phyloP scores from a whole-genome alignment of 2,113 vertebrate species.

The Barnardius zonarius region DNA sequence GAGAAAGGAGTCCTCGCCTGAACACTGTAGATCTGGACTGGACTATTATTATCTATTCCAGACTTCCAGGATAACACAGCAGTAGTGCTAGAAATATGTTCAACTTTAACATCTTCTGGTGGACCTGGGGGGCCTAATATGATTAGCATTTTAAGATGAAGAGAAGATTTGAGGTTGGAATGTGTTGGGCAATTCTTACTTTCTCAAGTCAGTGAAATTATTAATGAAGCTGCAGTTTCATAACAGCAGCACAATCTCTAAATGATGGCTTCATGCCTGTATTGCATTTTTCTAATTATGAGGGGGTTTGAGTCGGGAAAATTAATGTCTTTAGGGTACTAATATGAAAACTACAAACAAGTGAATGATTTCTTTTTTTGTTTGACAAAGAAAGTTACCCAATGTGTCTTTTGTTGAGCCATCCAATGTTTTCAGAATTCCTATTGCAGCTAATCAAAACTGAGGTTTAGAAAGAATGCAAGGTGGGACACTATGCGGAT shows the following conservation, averaged over 20 bases:
- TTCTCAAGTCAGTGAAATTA: background rate
- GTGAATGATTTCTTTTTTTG: background rate
- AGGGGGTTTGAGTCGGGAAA: background rate
- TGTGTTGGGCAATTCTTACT: background rate
- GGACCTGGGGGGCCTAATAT: constrained; percentile 89
- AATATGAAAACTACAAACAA: background rate
- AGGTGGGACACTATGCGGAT: too few species aligned
- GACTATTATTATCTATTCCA: constrained; percentile 92
- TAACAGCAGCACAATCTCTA: background rate
- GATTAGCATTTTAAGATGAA: constrained; percentile 34
- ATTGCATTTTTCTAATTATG: background rate
- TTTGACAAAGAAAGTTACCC: background rate
- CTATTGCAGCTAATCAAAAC: background rate
- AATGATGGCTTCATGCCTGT: background rate
- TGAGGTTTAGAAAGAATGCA: background rate
- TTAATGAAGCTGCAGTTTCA: background rate
- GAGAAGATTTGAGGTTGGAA: background rate
- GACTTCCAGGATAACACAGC: constrained; percentile 89
- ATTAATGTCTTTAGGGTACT: background rate
- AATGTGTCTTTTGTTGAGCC: background rate
- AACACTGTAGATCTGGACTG: constrained; percentile 88
- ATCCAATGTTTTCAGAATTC: background rate
- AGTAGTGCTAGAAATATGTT: constrained; percentile 88
- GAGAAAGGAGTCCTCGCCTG: constrained; percentile 94
- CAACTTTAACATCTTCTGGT: constrained; percentile 87